Evolutionary conservation across 2,888 invertebrate species (phyloP).

Genomic region (Orchesella flavescens): DNA sequence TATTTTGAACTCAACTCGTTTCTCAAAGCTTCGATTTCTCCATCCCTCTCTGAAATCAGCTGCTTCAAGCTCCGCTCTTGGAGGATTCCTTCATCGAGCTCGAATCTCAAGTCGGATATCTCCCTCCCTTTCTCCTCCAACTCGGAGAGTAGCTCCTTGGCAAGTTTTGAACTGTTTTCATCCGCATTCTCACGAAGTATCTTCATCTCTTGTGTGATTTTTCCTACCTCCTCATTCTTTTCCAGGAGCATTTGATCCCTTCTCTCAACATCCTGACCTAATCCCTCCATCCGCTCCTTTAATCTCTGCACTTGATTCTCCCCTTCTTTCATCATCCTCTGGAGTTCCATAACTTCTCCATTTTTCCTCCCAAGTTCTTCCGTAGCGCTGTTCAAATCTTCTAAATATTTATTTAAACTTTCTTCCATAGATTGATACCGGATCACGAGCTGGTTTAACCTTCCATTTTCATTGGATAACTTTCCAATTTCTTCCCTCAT

Average conservation of each 20-base stretch:
- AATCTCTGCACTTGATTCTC: conserved; percentile 38
- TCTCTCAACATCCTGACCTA: too few relatives aligned
- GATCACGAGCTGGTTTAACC: conserved; percentile 1
- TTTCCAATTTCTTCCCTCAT: background rate
- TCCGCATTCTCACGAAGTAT: background rate
- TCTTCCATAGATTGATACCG: conserved; percentile 24
- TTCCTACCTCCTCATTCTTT: background rate
- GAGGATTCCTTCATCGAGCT: conserved; percentile 47
- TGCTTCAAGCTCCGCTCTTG: conserved; percentile 46
- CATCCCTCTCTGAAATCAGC: conserved; percentile 73
- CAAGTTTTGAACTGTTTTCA: background rate
- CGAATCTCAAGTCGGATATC: conserved; percentile 47
- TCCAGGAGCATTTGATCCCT: background rate
- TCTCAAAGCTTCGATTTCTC: background rate
- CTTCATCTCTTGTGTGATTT: background rate
- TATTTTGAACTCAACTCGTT: background rate
- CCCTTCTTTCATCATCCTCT: conserved; percentile 8
- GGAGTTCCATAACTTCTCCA: conserved; percentile 13
- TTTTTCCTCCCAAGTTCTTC: conserved; percentile 53
- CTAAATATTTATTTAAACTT: conserved; percentile 36
- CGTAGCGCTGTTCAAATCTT: conserved; percentile 44
- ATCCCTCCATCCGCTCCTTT: background rate
- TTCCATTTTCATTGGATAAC: background rate
- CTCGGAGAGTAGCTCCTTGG: background rate
- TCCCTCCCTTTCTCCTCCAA: conserved; percentile 44